Evolutionary conservation across 2,797 vertebrate genomes (phyloP).

Genomic region (Microtus californicus): DNA sequence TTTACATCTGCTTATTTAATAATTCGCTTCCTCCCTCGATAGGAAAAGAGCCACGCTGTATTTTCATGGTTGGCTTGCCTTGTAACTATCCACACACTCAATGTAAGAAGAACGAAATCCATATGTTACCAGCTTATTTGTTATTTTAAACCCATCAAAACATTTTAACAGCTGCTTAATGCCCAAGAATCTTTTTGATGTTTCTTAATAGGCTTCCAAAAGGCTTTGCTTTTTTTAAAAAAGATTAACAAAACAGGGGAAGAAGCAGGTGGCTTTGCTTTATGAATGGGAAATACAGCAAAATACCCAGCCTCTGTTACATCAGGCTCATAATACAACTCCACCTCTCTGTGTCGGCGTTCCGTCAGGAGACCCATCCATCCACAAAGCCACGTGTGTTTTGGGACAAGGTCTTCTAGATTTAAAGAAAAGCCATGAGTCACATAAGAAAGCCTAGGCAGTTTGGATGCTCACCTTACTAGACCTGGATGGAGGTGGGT

Average conservation of each 20-base stretch:
- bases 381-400: neutral
- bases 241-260: neutral
- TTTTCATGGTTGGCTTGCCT: neutral
- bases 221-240: constrained; percentile 27
- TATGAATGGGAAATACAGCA: constrained; percentile 29
- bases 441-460: too few relatives aligned
- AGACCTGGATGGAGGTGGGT: too few relatives aligned
- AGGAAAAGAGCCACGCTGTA: neutral
- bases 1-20: constrained; percentile 34
- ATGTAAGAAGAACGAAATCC: constrained; percentile 60
- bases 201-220: constrained; percentile 51
- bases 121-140: constrained; percentile 67
- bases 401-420: neutral
- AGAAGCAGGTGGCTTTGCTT: constrained; percentile 58
- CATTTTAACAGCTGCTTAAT: constrained; percentile 75
- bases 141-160: constrained; percentile 73
- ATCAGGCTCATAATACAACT: neutral
- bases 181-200: constrained; percentile 69
- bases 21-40: neutral
- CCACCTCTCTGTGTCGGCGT: neutral
- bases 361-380: neutral
- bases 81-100: constrained; percentile 11
- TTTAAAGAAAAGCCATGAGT: constrained; percentile 14
- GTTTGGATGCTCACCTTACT: too few relatives aligned
- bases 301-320: constrained; percentile 14